These are phyloP conservation scores for Aegypius monachus DNA, from an alignment of 2,113 vertebrate genomes.

Conservation along the genomic window DNA sequence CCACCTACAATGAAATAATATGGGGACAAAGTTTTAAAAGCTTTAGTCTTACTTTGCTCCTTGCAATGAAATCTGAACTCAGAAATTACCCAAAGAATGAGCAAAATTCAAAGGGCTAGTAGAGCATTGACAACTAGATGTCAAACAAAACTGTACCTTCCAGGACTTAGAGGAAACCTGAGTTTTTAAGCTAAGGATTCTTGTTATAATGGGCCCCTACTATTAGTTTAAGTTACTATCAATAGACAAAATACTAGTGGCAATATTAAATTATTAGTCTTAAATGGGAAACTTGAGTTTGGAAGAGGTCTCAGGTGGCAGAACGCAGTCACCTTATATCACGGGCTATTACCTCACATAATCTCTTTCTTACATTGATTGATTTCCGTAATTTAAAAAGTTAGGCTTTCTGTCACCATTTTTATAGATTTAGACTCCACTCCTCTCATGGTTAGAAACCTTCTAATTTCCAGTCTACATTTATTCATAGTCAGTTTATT, in stretches of 20 bases:
- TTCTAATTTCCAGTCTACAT: neutral
- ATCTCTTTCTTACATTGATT: neutral
- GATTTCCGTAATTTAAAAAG: neutral
- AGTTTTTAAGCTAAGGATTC: neutral
- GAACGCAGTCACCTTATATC: neutral
- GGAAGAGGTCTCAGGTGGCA: neutral
- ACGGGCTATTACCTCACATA: neutral
- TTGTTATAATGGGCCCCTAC: neutral
- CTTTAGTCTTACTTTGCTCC: neutral
- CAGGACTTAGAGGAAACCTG: neutral
- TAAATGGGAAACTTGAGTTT: neutral
- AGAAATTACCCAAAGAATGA: neutral
- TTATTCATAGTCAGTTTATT: neutral
- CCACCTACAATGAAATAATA: conserved; percentile 77
- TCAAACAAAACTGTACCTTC: neutral
- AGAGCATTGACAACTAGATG: neutral
- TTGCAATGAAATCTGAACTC: neutral
- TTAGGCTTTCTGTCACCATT: neutral
- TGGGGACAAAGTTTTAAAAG: neutral
- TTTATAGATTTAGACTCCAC: neutral
- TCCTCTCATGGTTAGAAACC: neutral
- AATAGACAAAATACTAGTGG: neutral
- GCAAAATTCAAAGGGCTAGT: neutral
- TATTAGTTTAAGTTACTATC: neutral
- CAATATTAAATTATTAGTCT: neutral